These are phyloP conservation scores for Lerista edwardsae DNA, from an alignment of 2,797 vertebrate species.

Conservation along the genomic window DNA sequence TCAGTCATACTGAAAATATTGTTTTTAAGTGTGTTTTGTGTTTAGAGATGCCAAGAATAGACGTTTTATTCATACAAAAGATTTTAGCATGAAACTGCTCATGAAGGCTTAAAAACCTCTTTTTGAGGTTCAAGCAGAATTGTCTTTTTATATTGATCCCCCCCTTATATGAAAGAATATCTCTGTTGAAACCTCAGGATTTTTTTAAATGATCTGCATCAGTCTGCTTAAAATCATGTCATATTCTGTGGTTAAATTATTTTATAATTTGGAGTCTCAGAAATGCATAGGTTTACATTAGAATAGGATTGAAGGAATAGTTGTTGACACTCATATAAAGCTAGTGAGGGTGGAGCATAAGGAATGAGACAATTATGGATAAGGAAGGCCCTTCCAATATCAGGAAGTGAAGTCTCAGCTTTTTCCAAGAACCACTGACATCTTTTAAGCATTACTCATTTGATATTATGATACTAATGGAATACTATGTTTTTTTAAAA, in stretches of 20 bases:
- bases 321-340: not conserved
- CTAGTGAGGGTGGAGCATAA: not conserved
- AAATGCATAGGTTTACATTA: not conserved
- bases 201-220: not conserved
- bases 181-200: not conserved
- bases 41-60: slow-evolving; percentile 5
- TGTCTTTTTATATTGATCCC: not conserved
- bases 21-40: slow-evolving; percentile 4
- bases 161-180: not conserved
- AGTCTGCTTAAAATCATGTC: not conserved
- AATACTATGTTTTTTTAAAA: not conserved
- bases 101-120: not conserved
- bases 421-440: not conserved
- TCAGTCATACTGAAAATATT: slow-evolving; percentile 33
- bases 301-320: not conserved
- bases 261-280: not conserved
- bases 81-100: slow-evolving; percentile 1
- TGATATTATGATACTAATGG: not conserved
- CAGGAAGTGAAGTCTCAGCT: not conserved
- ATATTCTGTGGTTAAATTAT: not conserved
- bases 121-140: not conserved
- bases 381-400: not conserved
- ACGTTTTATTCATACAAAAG: not conserved
- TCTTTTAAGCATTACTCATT: not conserved
- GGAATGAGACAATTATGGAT: no score